Evolutionary conservation across 2,888 invertebrate species (phyloP).

Genomic region (Cheilosia soror): DNA sequence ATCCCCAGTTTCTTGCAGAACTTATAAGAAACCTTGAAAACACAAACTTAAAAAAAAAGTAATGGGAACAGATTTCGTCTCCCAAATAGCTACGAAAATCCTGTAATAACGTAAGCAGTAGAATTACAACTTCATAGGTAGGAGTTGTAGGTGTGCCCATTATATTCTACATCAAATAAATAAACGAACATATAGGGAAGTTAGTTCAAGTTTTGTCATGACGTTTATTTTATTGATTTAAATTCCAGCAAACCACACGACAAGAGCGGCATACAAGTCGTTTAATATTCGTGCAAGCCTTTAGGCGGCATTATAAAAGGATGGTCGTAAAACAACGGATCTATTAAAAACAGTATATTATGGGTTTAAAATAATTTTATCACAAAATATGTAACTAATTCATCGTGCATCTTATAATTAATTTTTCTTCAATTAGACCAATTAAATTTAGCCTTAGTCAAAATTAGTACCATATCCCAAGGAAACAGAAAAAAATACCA

Average conservation of each 20-base stretch:
- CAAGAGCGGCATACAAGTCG: not conserved
- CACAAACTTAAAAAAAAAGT: too few species aligned
- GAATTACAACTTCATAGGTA: too few species aligned
- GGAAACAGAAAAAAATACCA: not conserved
- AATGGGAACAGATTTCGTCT: too few species aligned
- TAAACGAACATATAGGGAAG: too few species aligned
- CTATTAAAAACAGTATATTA: not conserved
- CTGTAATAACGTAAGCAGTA: too few species aligned
- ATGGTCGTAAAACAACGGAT: not conserved
- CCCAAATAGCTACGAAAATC: too few species aligned
- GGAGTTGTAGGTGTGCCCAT: too few species aligned
- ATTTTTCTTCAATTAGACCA: not conserved
- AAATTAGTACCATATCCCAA: not conserved
- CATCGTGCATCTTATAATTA: not conserved
- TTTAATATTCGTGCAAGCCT: not conserved
- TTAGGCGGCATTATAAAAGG: not conserved
- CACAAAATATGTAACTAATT: not conserved
- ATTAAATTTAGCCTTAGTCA: slow-evolving; percentile 7
- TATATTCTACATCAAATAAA: too few species aligned
- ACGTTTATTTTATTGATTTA: slow-evolving; percentile 38
- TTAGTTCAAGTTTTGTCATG: too few species aligned
- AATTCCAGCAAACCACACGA: not conserved
- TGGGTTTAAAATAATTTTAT: not conserved
- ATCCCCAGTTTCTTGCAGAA: too few species aligned
- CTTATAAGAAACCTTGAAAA: too few species aligned